phyloP scores from a whole-genome alignment of 2,888 invertebrate genomes.

The Cristatella mucedo region DNA sequence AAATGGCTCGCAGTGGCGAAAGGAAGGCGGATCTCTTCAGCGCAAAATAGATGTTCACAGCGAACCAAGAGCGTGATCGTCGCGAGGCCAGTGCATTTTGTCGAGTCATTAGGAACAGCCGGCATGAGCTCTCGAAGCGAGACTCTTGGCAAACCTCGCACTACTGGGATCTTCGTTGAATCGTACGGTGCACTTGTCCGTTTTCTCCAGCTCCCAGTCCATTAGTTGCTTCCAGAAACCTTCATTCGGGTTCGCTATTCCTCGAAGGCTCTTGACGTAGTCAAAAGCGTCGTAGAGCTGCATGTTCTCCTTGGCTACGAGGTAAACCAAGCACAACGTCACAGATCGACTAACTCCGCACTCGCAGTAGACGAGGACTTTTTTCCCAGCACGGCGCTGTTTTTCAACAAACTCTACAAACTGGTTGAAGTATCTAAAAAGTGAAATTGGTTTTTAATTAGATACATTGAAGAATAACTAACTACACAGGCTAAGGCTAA shows the following conservation, averaged over 20 bases:
- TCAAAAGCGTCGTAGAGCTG: conserved; percentile 60
- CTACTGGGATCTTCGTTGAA: too few relatives aligned
- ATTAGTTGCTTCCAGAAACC: conserved; percentile 79
- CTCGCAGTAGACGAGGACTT: conserved; percentile 68
- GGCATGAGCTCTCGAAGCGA: too few relatives aligned
- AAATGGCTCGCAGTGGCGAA: too few relatives aligned
- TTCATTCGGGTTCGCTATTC: conserved; percentile 70
- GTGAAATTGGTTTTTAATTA: too few relatives aligned
- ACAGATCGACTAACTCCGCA: conserved; percentile 76
- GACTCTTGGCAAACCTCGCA: too few relatives aligned
- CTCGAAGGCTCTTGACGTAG: conserved; percentile 54
- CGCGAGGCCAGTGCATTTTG: too few relatives aligned
- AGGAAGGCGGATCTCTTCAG: too few relatives aligned
- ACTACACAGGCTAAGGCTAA: too few relatives aligned
- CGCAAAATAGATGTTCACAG: too few relatives aligned
- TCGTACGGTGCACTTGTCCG: not conserved
- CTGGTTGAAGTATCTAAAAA: conserved; percentile 40
- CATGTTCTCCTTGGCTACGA: conserved; percentile 66
- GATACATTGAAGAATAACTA: too few relatives aligned
- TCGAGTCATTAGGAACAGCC: too few relatives aligned
- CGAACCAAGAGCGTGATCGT: too few relatives aligned
- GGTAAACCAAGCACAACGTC: conserved; percentile 67
- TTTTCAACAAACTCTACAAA: conserved; percentile 54
- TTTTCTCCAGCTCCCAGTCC: conserved; percentile 49
- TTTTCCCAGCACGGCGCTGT: conserved; percentile 51